Evolutionary conservation across 2,113 vertebrate genomes (phyloP), one percentile per base, ranked within the genome.

Genomic region (Naja naja): DNA sequence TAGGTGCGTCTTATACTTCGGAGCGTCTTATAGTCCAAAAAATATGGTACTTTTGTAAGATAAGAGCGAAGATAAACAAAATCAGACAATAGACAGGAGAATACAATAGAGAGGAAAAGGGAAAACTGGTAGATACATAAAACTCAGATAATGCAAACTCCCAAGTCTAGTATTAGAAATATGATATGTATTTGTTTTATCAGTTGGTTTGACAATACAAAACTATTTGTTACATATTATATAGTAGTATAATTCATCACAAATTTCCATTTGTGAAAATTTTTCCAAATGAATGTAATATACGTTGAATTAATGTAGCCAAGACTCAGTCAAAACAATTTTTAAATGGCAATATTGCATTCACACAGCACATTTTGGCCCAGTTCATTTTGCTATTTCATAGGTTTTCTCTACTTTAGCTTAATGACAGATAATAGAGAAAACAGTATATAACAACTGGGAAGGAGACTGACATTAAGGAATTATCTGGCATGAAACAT

Each of bases 141-240:
- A 87, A 52, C 27, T 87, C 86, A 30, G 85, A 49, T 49, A 87
- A 87, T 87, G 30, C 14, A 52, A 81, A 39, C 16, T 81, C n/a
- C 16, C n/a, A 49, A 49, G 5, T 12, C 9, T 56, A 52, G 58
- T 47, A 22, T 86, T 86, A 86, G 43, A 52, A n/a, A 27, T n/a
- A 88, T 52, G 30, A 10, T 34, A 43, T 25, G 9, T 39, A 55
- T 87, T 87, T 52, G 27, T 27, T 94, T 16, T 18, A 89, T 23
- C 30, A 2, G 18, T 85, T 85, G 93, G 0, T 0, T 39, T 87
- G 6, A 4, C 4, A 6, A 94, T 87, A 9, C 25, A 87, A 56
- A 93, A 93, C 89, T 93, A 4, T 86, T 90, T 81, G n/a, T 81
- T 81, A 74, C n/a, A 6, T 74, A 74, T 74, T 74, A 74, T 74